A percentile compares a stretch with the other conserved stretches of the same genome.
These are phyloP conservation scores for Eriocheir sinensis DNA, from an alignment of 1,140 invertebrate species.

Conservation along the genomic window DNA sequence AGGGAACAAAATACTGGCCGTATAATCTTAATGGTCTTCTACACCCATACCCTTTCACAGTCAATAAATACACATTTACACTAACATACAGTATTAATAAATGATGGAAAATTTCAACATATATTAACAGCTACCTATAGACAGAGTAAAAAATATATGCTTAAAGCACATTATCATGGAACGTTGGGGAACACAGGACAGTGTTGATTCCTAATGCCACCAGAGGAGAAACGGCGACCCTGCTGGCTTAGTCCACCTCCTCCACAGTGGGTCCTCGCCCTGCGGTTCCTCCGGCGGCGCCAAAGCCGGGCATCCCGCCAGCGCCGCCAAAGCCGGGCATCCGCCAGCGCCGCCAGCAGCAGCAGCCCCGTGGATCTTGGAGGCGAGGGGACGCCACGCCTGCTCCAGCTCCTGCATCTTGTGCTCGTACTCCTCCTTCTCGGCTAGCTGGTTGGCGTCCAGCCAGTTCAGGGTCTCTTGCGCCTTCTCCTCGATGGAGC, in stretches of 20 bases:
- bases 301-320: neutral
- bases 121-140: too few species aligned
- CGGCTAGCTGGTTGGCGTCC: conserved; percentile 36
- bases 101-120: too few species aligned
- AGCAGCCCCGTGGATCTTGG: conserved; percentile 23
- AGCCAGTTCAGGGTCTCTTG: conserved; percentile 33
- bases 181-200: too few species aligned
- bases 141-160: too few species aligned
- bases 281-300: neutral
- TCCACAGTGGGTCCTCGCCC: conserved; percentile 42
- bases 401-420: conserved; percentile 2
- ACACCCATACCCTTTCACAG: too few species aligned
- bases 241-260: conserved; percentile 46
- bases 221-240: too few species aligned
- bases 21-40: too few species aligned
- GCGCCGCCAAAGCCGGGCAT: neutral
- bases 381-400: neutral
- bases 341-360: neutral
- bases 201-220: too few species aligned
- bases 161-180: too few species aligned
- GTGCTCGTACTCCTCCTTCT: conserved; percentile 47
- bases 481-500: neutral
- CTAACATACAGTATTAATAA: too few species aligned
- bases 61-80: too few species aligned
- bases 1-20: too few species aligned